Conservation (phyloP, 2,797 vertebrate genomes). For the Cossypha heuglini region DNA sequence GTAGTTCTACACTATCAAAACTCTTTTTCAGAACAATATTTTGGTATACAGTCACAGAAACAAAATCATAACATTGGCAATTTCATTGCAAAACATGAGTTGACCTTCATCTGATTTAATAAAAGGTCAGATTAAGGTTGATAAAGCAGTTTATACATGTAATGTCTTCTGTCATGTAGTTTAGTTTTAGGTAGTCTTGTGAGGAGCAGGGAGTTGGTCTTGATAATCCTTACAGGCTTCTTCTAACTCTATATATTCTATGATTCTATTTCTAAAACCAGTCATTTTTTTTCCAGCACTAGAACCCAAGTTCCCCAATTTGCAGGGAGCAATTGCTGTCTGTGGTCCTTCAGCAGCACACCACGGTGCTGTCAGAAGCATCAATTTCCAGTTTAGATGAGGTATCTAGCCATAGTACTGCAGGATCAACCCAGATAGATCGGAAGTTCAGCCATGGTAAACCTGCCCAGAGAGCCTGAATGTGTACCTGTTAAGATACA, state of each 20-base stretch:
- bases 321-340: not conserved
- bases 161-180: not conserved
- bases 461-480: not conserved
- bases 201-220: not conserved
- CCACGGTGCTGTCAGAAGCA: accelerated
- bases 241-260: not conserved
- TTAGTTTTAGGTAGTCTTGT: not conserved
- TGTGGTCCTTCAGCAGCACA: not conserved
- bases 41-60: not conserved
- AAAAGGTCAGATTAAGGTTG: not conserved
- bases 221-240: not conserved
- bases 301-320: accelerated
- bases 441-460: not conserved
- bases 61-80: not conserved
- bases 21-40: not conserved
- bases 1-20: not conserved
- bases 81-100: not conserved
- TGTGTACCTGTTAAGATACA: not conserved
- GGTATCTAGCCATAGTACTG: not conserved
- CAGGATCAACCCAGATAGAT: not conserved
- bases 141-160: not conserved
- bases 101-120: not conserved
- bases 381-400: not conserved
- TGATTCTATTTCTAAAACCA: not conserved
- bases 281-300: accelerated